A percentile compares a stretch with the other conserved stretches of the same genome.
Conservation (phyloP, 2,113 vertebrate genomes). For the Gavia stellata region DNA sequence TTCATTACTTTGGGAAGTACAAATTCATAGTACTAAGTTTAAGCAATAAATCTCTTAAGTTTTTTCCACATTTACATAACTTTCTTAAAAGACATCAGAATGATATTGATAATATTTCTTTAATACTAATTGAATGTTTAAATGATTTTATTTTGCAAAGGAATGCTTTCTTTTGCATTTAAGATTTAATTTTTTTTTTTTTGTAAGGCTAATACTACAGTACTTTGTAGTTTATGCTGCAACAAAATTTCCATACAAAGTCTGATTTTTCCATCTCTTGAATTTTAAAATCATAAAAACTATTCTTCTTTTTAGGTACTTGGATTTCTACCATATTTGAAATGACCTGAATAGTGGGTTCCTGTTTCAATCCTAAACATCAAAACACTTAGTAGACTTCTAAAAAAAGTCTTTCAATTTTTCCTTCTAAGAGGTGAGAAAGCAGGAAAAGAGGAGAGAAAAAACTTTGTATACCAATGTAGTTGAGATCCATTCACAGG, state of each 20-base stretch:
- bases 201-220: neutral
- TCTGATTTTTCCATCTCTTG: neutral
- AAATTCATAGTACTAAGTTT: neutral
- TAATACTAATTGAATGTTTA: neutral
- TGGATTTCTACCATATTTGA: neutral
- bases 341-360: neutral
- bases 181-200: neutral
- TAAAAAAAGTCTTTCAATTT: conserved; percentile 7
- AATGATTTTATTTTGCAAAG: neutral
- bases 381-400: neutral
- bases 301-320: neutral
- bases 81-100: neutral
- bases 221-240: neutral
- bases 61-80: neutral
- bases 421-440: conserved; percentile 12
- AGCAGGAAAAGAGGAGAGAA: neutral
- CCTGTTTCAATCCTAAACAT: neutral
- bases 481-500: neutral
- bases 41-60: neutral
- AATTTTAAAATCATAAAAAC: neutral
- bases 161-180: neutral
- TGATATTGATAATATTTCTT: neutral
- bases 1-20: neutral
- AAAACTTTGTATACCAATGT: neutral
- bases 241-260: neutral